phyloP scores from a whole-genome alignment of 2,888 invertebrate genomes.

The Microplitis manilae region DNA sequence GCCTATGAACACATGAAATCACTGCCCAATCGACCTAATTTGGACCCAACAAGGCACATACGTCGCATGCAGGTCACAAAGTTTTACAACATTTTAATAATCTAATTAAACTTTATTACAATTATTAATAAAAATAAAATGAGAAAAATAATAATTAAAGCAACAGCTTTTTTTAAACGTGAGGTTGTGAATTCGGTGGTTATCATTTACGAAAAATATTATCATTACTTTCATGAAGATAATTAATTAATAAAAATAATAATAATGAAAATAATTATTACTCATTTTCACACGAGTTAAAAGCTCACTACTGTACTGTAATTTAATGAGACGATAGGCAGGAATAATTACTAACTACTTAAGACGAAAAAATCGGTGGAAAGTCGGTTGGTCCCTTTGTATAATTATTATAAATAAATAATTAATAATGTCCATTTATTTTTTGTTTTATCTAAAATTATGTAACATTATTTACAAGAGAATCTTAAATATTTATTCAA shows the following conservation, averaged over 20 bases:
- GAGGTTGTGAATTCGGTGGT: conserved; percentile 32
- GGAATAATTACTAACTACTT: conserved; percentile 61
- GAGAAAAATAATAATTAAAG: neutral
- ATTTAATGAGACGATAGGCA: conserved; percentile 63
- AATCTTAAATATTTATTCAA: conserved; percentile 38
- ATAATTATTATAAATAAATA: conserved; percentile 68
- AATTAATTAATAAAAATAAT: conserved; percentile 14
- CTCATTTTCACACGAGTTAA: conserved; percentile 15
- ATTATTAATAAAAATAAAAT: neutral
- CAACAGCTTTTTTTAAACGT: conserved; percentile 3
- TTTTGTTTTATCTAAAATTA: conserved; percentile 48
- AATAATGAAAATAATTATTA: conserved; percentile 16
- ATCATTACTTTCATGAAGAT: conserved; percentile 16
- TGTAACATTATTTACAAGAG: conserved; percentile 56
- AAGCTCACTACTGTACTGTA: conserved; percentile 37
- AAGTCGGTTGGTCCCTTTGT: conserved; percentile 71
- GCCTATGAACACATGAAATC: conserved; percentile 72
- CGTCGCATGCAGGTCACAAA: conserved; percentile 49
- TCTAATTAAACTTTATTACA: neutral
- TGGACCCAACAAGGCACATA: conserved; percentile 69
- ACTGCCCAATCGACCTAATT: conserved; percentile 71
- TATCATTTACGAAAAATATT: conserved; percentile 21
- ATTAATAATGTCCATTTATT: conserved; percentile 59
- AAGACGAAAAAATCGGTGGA: conserved; percentile 71
- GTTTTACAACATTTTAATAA: conserved; percentile 5